phyloP scores from a whole-genome alignment of 2,113 vertebrate species.

The Abramis brama region DNA sequence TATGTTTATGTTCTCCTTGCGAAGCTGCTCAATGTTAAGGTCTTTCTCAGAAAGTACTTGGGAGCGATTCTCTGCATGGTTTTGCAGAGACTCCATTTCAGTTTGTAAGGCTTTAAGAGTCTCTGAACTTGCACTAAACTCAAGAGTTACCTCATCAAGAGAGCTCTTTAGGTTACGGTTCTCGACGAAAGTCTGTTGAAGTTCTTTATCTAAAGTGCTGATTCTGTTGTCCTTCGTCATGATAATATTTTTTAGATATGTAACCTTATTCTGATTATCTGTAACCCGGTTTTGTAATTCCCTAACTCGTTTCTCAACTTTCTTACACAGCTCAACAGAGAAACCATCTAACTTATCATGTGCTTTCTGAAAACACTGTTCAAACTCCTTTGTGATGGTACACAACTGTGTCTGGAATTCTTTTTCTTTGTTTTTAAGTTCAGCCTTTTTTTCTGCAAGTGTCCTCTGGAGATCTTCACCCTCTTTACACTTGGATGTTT shows the following conservation, averaged over 20 bases:
- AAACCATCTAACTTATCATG: conserved; percentile 75
- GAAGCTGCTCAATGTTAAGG: conserved; percentile 82
- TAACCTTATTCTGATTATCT: conserved; percentile 72
- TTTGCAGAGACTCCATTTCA: conserved; percentile 82
- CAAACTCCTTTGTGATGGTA: conserved; percentile 73
- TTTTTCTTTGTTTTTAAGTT: conserved; percentile 74
- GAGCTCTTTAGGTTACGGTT: conserved; percentile 76
- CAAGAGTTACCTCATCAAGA: conserved; percentile 77
- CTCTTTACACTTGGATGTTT: conserved; percentile 74
- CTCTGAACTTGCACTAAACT: conserved; percentile 83
- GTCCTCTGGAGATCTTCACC: conserved; percentile 76
- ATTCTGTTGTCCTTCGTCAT: conserved; percentile 71
- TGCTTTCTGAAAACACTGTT: conserved; percentile 71
- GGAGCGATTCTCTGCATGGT: conserved; percentile 76
- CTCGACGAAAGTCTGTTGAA: conserved; percentile 76
- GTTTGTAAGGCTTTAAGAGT: conserved; percentile 80
- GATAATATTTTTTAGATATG: conserved; percentile 77
- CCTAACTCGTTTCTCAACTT: conserved; percentile 72
- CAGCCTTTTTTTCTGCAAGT: conserved; percentile 71
- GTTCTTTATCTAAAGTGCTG: conserved; percentile 81
- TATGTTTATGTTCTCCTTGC: conserved; percentile 80
- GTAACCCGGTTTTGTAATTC: conserved; percentile 74
- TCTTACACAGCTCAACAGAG: conserved; percentile 75
- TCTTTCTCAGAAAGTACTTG: conserved; percentile 83
- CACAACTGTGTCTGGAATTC: conserved; percentile 73